Evolutionary conservation across 1,140 invertebrate genomes (phyloP).

Genomic region (Ptiloglossa arizonensis): DNA sequence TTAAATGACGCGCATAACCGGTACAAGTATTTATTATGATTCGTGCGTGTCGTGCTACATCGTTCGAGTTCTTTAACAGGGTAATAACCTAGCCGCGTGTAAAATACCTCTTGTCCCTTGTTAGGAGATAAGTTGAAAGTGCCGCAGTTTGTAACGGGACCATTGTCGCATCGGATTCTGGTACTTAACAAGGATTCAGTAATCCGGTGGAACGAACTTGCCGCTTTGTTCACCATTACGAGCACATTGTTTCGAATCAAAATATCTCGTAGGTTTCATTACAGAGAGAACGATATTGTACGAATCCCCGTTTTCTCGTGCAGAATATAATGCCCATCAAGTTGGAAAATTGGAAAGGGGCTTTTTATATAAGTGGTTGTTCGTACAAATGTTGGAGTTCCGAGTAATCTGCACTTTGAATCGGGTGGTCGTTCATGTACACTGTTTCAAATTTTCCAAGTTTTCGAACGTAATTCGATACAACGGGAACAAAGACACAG

Average conservation of each 20-base stretch:
- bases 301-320: background rate
- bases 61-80: slow-evolving; percentile 46
- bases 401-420: too few species aligned
- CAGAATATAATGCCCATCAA: too few species aligned
- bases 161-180: slow-evolving; percentile 47
- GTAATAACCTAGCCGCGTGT: slow-evolving; percentile 46
- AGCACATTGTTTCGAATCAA: slow-evolving; percentile 11
- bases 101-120: slow-evolving; percentile 53
- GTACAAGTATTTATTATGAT: slow-evolving; percentile 43
- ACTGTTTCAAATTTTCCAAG: too few species aligned
- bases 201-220: slow-evolving; percentile 39
- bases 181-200: slow-evolving; percentile 42
- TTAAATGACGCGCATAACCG: background rate
- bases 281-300: background rate
- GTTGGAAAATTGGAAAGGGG: too few species aligned
- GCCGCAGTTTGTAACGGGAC: slow-evolving; percentile 43
- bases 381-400: too few species aligned
- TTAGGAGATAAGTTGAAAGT: slow-evolving; percentile 55
- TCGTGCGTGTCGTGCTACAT: slow-evolving; percentile 27
- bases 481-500: too few species aligned
- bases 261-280: background rate
- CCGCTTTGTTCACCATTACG: slow-evolving; percentile 31
- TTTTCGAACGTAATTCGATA: too few species aligned
- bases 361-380: too few species aligned
- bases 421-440: too few species aligned